A percentile compares a stretch with the other conserved stretches of the same genome.
These are phyloP conservation scores for Umimayanthus kanabou DNA, from an alignment of 92 coral and sea anemone species.

Conservation along the genomic window DNA sequence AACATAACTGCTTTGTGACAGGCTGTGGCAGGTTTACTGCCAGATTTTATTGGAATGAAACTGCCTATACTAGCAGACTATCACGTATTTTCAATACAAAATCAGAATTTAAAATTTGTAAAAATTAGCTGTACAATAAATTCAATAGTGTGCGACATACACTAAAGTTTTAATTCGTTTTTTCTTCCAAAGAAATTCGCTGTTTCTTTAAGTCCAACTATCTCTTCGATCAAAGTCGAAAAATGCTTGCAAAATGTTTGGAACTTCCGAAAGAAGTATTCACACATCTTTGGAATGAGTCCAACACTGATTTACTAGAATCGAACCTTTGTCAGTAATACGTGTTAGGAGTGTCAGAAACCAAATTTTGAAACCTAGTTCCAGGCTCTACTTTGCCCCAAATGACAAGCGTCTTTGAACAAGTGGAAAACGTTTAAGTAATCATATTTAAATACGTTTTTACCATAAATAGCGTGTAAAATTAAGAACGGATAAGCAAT, in stretches of 20 bases:
- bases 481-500: too few species aligned
- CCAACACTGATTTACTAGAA: background rate
- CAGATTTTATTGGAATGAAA: conserved; percentile 25
- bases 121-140: conserved; percentile 41
- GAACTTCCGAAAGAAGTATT: conserved; percentile 7
- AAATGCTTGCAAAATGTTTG: background rate
- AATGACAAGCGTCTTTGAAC: background rate
- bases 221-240: background rate
- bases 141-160: conserved; percentile 29
- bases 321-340: background rate
- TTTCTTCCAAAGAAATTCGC: conserved; percentile 20
- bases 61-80: conserved; percentile 34
- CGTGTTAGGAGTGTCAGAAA: background rate
- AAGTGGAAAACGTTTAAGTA: background rate
- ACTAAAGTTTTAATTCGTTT: conserved; percentile 11
- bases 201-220: conserved; percentile 5
- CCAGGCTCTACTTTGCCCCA: background rate
- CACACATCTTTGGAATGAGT: conserved; percentile 1
- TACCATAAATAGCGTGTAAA: too few species aligned
- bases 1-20: conserved; percentile 13
- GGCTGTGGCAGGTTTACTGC: conserved; percentile 18
- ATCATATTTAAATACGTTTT: background rate
- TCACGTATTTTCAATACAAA: conserved; percentile 39
- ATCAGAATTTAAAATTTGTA: conserved; percentile 44
- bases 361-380: background rate